Evolutionary conservation across 2,888 invertebrate genomes (phyloP).

Genomic region (Cyclophora albipunctata): DNA sequence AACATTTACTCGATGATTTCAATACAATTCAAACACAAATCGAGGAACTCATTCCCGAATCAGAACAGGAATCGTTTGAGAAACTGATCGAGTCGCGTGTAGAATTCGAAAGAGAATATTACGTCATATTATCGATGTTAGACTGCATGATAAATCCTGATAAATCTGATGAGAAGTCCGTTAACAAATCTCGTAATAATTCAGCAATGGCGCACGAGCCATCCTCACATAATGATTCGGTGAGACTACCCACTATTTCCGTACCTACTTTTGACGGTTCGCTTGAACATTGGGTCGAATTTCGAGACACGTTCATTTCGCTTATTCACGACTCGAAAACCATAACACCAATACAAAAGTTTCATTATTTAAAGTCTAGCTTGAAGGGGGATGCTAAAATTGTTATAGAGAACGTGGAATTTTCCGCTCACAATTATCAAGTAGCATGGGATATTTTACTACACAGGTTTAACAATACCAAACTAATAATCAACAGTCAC

Average conservation of each 20-base stretch:
- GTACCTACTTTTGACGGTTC: slow-evolving; percentile 17
- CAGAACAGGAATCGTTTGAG: not conserved
- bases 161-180: not conserved
- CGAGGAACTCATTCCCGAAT: slow-evolving; percentile 1
- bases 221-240: not conserved
- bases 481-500: slow-evolving; percentile 2
- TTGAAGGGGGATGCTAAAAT: slow-evolving; percentile 9
- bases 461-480: slow-evolving; percentile 4
- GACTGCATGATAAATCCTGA: slow-evolving; percentile 3
- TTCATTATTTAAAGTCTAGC: slow-evolving; percentile 14
- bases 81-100: slow-evolving; percentile 7
- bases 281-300: slow-evolving; percentile 19
- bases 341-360: slow-evolving; percentile 13
- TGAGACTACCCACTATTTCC: slow-evolving; percentile 12
- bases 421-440: slow-evolving; percentile 9
- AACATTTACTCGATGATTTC: not conserved
- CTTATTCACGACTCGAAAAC: slow-evolving; percentile 11
- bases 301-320: slow-evolving; percentile 10
- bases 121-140: slow-evolving; percentile 3
- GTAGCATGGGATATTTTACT: slow-evolving; percentile 13
- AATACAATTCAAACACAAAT: slow-evolving; percentile 3
- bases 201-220: not conserved
- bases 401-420: slow-evolving; percentile 13
- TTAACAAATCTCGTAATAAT: not conserved
- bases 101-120: slow-evolving; percentile 10